Conservation (phyloP, 1,140 invertebrate species). For the Apis cerana region DNA sequence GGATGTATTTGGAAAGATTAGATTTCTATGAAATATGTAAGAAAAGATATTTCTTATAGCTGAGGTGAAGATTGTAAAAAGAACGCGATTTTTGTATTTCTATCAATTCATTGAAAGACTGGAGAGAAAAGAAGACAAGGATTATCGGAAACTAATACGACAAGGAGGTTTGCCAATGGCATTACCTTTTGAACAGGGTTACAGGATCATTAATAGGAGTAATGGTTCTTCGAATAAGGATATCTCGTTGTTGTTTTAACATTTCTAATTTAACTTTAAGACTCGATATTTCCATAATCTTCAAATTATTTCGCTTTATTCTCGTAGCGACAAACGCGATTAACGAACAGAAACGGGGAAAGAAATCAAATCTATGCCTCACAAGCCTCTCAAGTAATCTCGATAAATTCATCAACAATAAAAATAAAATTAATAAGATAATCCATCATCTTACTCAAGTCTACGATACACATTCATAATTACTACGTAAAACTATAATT, state of each 20-base stretch:
- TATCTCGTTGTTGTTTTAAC: neutral
- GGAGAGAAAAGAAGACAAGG: neutral
- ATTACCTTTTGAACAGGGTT: conserved; percentile 71
- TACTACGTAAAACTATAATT: neutral
- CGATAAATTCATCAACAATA: neutral
- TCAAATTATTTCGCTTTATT: neutral
- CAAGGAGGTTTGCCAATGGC: conserved; percentile 69
- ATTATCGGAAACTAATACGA: conserved; percentile 42
- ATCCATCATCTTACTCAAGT: neutral
- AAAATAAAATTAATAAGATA: neutral
- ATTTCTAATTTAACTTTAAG: neutral
- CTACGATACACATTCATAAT: neutral
- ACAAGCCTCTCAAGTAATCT: no score
- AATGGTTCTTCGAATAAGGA: conserved; percentile 11
- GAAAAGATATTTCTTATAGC: neutral
- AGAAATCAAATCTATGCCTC: no score
- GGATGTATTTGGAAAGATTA: no score
- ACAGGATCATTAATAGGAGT: conserved; percentile 61
- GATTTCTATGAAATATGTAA: no score
- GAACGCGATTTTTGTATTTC: no score
- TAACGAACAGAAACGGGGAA: no score
- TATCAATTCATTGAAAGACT: neutral
- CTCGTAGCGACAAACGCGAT: no score
- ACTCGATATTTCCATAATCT: neutral
- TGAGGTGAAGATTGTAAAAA: neutral